phyloP scores from a whole-genome alignment of 2,797 vertebrate species.

The Decapterus maruadsi region DNA sequence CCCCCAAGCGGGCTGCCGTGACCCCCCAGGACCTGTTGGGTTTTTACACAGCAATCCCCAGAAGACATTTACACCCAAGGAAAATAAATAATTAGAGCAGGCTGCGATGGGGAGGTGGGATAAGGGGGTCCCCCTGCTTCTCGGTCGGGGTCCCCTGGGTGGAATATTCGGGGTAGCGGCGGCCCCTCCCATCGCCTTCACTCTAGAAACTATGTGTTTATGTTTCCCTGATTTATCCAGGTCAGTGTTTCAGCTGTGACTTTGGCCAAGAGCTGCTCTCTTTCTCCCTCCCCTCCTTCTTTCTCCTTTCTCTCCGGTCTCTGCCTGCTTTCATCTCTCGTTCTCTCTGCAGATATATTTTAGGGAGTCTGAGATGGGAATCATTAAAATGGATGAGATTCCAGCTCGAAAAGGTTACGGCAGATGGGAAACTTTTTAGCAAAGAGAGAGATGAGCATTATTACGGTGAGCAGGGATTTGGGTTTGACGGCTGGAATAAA shows the following conservation, averaged over 20 bases:
- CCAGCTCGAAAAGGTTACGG: slow-evolving; percentile 62
- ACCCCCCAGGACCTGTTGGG: slow-evolving; percentile 76
- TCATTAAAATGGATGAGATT: slow-evolving; percentile 76
- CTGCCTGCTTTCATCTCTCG: slow-evolving; percentile 45
- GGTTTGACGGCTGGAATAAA: slow-evolving; percentile 42
- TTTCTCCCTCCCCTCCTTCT: slow-evolving; percentile 34
- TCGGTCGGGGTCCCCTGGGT: slow-evolving; percentile 61
- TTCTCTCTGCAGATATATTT: slow-evolving; percentile 66
- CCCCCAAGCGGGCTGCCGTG: slow-evolving; percentile 53
- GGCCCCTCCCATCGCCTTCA: slow-evolving; percentile 41
- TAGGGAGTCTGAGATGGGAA: slow-evolving; percentile 70
- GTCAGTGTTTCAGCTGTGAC: slow-evolving; percentile 77
- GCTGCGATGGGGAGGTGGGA: slow-evolving; percentile 68
- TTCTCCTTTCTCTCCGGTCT: slow-evolving; percentile 19
- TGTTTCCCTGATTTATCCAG: slow-evolving; percentile 82
- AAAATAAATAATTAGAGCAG: slow-evolving; percentile 81
- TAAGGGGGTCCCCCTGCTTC: slow-evolving; percentile 64
- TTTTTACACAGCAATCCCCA: slow-evolving; percentile 75
- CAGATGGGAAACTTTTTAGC: slow-evolving; percentile 65
- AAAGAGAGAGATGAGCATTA: slow-evolving; percentile 44
- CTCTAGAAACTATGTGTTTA: slow-evolving; percentile 77
- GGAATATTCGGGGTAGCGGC: slow-evolving; percentile 72
- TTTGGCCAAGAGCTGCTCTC: slow-evolving; percentile 63
- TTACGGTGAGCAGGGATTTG: slow-evolving; percentile 49
- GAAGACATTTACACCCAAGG: slow-evolving; percentile 78